Percentiles rank a stretch among this genome's conserved stretches.
Evolutionary conservation across 2,888 invertebrate genomes (phyloP).

Genomic region (Drosophila falleni): DNA sequence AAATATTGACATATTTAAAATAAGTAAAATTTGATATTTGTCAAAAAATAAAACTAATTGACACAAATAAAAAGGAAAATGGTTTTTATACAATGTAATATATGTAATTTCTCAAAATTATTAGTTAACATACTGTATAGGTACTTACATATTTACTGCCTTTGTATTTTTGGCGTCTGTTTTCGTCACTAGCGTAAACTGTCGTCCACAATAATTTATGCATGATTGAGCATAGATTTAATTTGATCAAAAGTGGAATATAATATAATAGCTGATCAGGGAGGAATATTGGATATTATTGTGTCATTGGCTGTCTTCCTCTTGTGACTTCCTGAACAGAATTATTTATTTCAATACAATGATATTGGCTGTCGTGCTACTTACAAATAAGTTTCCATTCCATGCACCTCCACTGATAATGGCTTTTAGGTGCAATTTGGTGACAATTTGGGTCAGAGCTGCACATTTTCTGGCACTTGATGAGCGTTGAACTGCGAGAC

Average conservation of each 20-base stretch:
- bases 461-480: slow-evolving; percentile 33
- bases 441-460: slow-evolving; percentile 25
- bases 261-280: background rate
- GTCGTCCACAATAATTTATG: background rate
- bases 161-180: too few species aligned
- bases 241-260: background rate
- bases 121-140: too few species aligned
- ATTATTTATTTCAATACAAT: slow-evolving; percentile 1
- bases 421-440: slow-evolving; percentile 1
- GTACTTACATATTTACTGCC: too few species aligned
- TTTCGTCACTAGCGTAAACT: too few species aligned
- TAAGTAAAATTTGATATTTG: too few species aligned
- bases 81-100: too few species aligned
- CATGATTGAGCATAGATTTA: background rate
- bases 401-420: background rate
- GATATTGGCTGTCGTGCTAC: slow-evolving; percentile 18
- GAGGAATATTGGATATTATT: background rate
- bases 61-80: too few species aligned
- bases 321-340: background rate
- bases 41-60: too few species aligned
- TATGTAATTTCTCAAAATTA: too few species aligned
- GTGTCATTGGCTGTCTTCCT: background rate
- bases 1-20: too few species aligned
- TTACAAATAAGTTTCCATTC: background rate
- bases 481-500: background rate